Evolutionary conservation across 2,113 vertebrate genomes (phyloP).

Genomic region (Spermophilus dauricus): DNA sequence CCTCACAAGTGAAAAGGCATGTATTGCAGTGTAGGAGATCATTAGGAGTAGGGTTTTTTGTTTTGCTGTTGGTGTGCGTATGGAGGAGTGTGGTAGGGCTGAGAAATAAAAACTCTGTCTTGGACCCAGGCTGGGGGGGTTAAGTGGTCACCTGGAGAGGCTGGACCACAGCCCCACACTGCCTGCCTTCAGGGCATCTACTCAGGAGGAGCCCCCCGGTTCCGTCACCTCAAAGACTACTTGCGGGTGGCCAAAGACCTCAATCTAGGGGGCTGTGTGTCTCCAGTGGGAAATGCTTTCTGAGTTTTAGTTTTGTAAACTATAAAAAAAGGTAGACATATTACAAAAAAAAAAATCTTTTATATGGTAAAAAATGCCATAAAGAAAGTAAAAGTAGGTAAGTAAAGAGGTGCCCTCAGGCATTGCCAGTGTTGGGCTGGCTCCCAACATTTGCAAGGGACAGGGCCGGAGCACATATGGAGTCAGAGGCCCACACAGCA

Average conservation of each 20-base stretch:
- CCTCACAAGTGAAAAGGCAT: not conserved
- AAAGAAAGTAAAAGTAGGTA: not conserved
- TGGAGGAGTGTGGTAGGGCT: not conserved
- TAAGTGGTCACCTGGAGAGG: not conserved
- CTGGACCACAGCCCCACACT: not conserved
- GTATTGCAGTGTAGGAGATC: not conserved
- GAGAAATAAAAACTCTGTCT: not conserved
- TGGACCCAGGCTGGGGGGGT: not conserved
- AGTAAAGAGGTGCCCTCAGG: no score
- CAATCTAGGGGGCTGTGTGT: not conserved
- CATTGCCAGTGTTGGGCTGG: not conserved
- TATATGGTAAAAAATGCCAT: not conserved
- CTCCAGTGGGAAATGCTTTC: not conserved
- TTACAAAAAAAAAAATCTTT: not conserved
- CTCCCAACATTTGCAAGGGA: fast-evolving
- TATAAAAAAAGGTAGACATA: not conserved
- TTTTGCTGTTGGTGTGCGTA: not conserved
- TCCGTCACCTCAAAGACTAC: not conserved
- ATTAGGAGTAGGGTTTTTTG: not conserved
- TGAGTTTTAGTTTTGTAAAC: not conserved
- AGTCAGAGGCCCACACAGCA: no score
- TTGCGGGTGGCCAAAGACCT: not conserved
- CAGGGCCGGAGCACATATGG: not conserved
- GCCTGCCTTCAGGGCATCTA: not conserved
- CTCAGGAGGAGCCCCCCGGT: not conserved